phyloP scores from a whole-genome alignment of 2,888 invertebrate genomes.

The Ennomos erosarius region DNA sequence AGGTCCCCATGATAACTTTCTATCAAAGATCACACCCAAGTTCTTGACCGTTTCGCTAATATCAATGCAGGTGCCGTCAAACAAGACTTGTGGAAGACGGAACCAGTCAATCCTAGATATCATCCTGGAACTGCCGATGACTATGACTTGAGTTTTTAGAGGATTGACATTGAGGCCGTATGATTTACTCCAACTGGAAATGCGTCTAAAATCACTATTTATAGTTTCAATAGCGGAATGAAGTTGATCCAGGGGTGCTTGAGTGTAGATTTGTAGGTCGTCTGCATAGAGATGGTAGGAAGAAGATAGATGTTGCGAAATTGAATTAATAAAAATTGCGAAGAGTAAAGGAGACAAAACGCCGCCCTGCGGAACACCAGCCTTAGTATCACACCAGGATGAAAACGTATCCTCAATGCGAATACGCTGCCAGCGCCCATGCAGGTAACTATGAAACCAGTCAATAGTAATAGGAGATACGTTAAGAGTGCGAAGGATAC shows the following conservation, averaged over 20 bases:
- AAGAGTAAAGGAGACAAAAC: too few relatives aligned
- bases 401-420: conserved; percentile 5
- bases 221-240: conserved; percentile 3
- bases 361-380: conserved; percentile 6
- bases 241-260: neutral
- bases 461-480: conserved; percentile 13
- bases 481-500: conserved; percentile 11
- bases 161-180: conserved; percentile 11
- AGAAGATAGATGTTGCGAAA: conserved; percentile 6
- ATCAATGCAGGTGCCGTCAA: neutral
- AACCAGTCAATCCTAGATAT: conserved; percentile 4
- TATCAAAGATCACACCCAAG: conserved; percentile 8
- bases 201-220: neutral
- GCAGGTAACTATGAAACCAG: conserved; percentile 20
- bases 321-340: conserved; percentile 14
- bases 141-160: conserved; percentile 6
- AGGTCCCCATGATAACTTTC: neutral
- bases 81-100: neutral
- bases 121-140: conserved; percentile 7
- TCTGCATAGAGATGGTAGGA: conserved; percentile 13
- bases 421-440: conserved; percentile 7
- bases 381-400: conserved; percentile 8
- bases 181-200: conserved; percentile 1
- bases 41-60: neutral
- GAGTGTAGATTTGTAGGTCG: conserved; percentile 12